Percentiles rank a stretch among this genome's conserved stretches.
These are phyloP conservation scores for Gnathonemus echidnorhynchus DNA, from an alignment of 2,113 vertebrate species.

Conservation along the genomic window DNA sequence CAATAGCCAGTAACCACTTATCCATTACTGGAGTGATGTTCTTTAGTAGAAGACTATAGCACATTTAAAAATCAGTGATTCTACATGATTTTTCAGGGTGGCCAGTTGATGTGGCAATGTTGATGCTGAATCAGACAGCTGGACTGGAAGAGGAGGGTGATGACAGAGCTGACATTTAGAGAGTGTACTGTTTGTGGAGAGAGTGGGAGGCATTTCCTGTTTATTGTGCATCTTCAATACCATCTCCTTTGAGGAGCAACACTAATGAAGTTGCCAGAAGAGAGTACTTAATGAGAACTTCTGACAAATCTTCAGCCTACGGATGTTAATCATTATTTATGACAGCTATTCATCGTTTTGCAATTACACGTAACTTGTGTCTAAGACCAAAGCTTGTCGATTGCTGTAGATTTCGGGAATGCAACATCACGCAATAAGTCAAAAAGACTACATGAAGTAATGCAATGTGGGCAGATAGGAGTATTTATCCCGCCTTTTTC, in stretches of 20 bases:
- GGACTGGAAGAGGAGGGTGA: constrained; percentile 23
- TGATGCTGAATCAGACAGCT: constrained; percentile 21
- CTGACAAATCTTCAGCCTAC: constrained; percentile 41
- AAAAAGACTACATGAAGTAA: constrained; percentile 13
- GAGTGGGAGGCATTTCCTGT: constrained; percentile 40
- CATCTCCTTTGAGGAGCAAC: constrained; percentile 20
- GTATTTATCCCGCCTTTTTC: neutral
- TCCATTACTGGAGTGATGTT: neutral
- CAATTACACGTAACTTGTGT: constrained; percentile 10
- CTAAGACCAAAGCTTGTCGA: constrained; percentile 17
- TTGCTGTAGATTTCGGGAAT: neutral
- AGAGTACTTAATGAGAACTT: constrained; percentile 25
- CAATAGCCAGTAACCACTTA: neutral
- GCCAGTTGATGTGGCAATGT: neutral
- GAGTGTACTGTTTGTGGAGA: constrained; percentile 29
- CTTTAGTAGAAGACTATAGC: neutral
- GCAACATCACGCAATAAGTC: constrained; percentile 3
- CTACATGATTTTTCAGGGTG: neutral
- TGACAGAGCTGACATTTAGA: constrained; percentile 39
- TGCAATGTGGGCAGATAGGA: constrained; percentile 4
- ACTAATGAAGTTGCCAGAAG: constrained; percentile 34
- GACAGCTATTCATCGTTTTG: constrained; percentile 12
- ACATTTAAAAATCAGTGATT: neutral
- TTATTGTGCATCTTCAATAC: constrained; percentile 25
- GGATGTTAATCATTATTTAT: constrained; percentile 43